Base-by-base conservation (phyloP, 2,888 invertebrate species). In the Melipona beecheii region DNA sequence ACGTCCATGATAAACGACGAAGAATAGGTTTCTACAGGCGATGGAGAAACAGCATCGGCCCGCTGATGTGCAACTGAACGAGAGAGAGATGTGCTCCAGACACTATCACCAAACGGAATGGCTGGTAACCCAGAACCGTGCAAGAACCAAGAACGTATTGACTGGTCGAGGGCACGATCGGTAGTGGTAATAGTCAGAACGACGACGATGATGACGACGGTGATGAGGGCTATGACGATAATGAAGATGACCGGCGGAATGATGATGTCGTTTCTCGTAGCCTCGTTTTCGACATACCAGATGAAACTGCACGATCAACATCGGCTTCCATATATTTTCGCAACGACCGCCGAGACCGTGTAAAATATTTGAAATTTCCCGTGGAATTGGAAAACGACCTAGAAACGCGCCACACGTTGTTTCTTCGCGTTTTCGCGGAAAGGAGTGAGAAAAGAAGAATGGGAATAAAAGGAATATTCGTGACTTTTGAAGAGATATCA, bases 21-120 rank as follows among this genome's bases (percentile, higher is more conserved):
- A 36, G 43, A 66, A 19, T 24, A 21, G 9, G 82, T 43, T 66
- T 62, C n/a, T 56, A 27, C 69, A 56, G 62, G 36, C 66, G 21
- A 9, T 11, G 66, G 24, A 13, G 49, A 78, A 65, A 24, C 54
- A 68, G 4, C 15, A 9, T 24, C 56, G 24, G 52, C 19, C 62
- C 66, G 6, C 36, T 49, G 56, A 52, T 80, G 52, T 75, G 52
- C 79, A 69, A 74, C 74, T 17, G 62, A 56, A 50, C 71, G 83
- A 66, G 71, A 75, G 83, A 64, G 65, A 84, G 89, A 85, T 87
- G 86, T 85, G 85, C 78, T 81, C 85, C 86, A 78, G 77, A 85
- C 86, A 88, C 89, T 87, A 86, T 82, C 89, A 70, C 88, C 79
- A 85, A 79, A 84, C 85, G 73, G 87, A 92, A 86, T 92, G 91